Evolutionary conservation across 2,113 vertebrate species (phyloP).

Genomic region (Brevimyrus niger): DNA sequence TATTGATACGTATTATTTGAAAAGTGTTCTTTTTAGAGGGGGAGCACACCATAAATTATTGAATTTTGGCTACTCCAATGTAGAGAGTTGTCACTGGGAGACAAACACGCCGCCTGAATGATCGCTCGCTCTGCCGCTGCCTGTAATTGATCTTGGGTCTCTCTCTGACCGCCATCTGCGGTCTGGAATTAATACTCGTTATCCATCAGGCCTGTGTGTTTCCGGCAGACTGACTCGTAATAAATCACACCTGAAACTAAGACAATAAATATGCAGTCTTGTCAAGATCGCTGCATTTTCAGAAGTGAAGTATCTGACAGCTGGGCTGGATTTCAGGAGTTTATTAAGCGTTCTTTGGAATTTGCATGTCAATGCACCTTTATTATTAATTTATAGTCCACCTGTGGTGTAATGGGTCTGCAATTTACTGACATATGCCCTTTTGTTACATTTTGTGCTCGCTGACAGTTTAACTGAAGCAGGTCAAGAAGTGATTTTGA

Average conservation of each 20-base stretch:
- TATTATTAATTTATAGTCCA: background rate
- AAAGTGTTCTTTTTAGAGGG: background rate
- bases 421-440: background rate
- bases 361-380: background rate
- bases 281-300: background rate
- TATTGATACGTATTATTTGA: background rate
- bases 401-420: background rate
- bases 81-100: background rate
- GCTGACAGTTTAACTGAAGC: background rate
- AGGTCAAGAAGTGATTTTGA: background rate
- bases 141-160: background rate
- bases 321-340: background rate
- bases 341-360: background rate
- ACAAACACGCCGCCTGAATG: background rate
- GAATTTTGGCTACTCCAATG: background rate
- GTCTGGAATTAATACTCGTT: constrained; percentile 17
- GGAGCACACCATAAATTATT: background rate
- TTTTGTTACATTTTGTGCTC: background rate
- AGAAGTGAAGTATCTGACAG: background rate
- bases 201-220: background rate
- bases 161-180: constrained; percentile 12
- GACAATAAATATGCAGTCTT: background rate
- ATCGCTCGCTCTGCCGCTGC: background rate
- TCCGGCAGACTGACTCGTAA: background rate
- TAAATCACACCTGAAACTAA: constrained; percentile 1